A percentile compares a stretch with the other conserved stretches of the same genome.
Evolutionary conservation across 2,888 invertebrate species (phyloP).

Genomic region (Cephus rjabovi): DNA sequence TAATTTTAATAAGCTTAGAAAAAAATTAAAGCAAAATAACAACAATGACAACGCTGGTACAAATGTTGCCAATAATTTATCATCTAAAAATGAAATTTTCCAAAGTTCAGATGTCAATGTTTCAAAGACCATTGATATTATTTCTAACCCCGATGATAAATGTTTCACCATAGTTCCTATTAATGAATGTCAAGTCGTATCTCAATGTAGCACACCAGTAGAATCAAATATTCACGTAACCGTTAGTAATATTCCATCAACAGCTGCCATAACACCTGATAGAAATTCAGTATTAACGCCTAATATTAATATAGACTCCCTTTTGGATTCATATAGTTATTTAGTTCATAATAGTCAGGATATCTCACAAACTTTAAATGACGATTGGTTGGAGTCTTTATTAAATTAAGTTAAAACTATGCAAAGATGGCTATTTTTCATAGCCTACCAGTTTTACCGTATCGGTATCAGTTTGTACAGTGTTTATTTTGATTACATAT

Average conservation of each 20-base stretch:
- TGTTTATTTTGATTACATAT: too few species aligned
- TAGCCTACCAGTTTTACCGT: too few species aligned
- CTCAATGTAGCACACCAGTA: not conserved
- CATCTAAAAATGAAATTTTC: not conserved
- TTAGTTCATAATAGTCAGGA: conserved; percentile 15
- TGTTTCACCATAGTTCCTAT: not conserved
- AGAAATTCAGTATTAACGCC: conserved; percentile 15
- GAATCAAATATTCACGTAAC: not conserved
- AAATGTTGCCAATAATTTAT: not conserved
- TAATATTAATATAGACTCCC: conserved; percentile 23
- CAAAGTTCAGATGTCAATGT: not conserved
- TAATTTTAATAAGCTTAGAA: conserved; percentile 28
- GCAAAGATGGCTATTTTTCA: too few species aligned
- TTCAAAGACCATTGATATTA: not conserved
- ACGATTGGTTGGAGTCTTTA: conserved; percentile 32
- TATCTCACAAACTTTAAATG: conserved; percentile 22
- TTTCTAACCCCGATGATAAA: too few species aligned
- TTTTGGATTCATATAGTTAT: conserved; percentile 23
- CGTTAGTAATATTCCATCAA: not conserved
- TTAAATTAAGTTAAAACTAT: conserved; percentile 11
- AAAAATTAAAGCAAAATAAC: conserved; percentile 17
- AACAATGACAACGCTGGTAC: not conserved
- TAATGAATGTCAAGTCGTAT: not conserved
- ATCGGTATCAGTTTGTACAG: too few species aligned
- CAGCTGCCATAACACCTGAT: conserved; percentile 2